phyloP scores from a whole-genome alignment of 2,797 vertebrate species.

The Semaprochilodus insignis region DNA sequence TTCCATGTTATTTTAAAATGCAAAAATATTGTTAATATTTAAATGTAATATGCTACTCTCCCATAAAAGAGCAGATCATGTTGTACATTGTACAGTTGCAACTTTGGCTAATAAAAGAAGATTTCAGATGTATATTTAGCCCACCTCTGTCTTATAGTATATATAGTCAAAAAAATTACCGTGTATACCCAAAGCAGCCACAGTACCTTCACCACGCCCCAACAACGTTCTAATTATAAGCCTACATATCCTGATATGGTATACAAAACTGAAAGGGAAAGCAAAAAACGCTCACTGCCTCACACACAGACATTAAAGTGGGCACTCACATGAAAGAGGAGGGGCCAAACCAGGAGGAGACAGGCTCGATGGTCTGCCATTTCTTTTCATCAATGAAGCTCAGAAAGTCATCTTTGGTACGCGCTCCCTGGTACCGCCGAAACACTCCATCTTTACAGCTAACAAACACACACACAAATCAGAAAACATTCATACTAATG shows the following conservation, averaged over 20 bases:
- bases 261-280: not conserved
- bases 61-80: too few relatives aligned
- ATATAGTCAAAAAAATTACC: too few relatives aligned
- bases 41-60: too few relatives aligned
- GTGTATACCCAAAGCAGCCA: too few relatives aligned
- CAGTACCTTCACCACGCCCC: too few relatives aligned
- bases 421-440: constrained; percentile 91
- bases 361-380: constrained; percentile 88
- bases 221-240: not conserved
- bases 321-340: constrained; percentile 90
- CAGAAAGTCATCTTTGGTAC: constrained; percentile 93
- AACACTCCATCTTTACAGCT: constrained; percentile 96
- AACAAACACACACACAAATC: constrained; percentile 33
- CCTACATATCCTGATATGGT: not conserved
- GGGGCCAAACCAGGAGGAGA: constrained; percentile 94
- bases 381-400: constrained; percentile 92
- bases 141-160: too few relatives aligned
- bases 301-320: not conserved
- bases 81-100: too few relatives aligned
- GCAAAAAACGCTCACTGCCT: not conserved
- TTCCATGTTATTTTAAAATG: too few relatives aligned
- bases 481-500: not conserved
- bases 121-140: too few relatives aligned
- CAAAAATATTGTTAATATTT: too few relatives aligned
- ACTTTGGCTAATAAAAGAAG: too few relatives aligned